Percentiles rank a stretch among this genome's conserved stretches.
Evolutionary conservation across 2,797 vertebrate species (phyloP).

Genomic region (Poecilia picta): DNA sequence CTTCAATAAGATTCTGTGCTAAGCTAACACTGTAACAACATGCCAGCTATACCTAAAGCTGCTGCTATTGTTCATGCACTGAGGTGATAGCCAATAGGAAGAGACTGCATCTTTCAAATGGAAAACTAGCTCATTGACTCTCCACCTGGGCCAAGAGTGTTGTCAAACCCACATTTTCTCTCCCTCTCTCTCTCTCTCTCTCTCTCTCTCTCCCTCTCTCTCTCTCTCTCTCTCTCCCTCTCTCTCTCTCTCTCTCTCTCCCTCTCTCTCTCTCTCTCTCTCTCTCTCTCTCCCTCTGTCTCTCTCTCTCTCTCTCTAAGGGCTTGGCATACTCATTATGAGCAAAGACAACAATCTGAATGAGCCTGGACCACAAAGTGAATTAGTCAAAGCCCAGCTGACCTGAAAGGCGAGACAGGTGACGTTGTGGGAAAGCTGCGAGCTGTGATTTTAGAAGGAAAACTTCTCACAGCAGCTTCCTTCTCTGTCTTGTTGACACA

Average conservation of each 20-base stretch:
- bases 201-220: background rate
- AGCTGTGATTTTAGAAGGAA: slow-evolving; percentile 30
- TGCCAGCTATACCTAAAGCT: slow-evolving; percentile 20
- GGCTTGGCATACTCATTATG: slow-evolving; percentile 37
- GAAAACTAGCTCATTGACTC: slow-evolving; percentile 41
- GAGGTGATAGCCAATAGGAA: slow-evolving; percentile 47
- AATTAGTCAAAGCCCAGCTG: slow-evolving; percentile 28
- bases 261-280: background rate
- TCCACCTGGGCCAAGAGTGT: slow-evolving; percentile 26
- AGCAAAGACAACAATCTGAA: slow-evolving; percentile 46
- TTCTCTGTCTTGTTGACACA: slow-evolving; percentile 68
- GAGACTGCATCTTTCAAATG: slow-evolving; percentile 62
- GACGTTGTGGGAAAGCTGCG: background rate
- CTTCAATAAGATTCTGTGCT: slow-evolving; percentile 22
- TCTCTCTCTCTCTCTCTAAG: slow-evolving; percentile 7
- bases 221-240: background rate
- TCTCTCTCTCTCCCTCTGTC: background rate
- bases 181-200: background rate
- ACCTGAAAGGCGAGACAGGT: slow-evolving; percentile 30
- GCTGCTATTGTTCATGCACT: slow-evolving; percentile 34
- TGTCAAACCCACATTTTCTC: slow-evolving; percentile 4
- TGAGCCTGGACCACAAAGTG: slow-evolving; percentile 21
- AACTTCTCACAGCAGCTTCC: slow-evolving; percentile 31
- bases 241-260: background rate
- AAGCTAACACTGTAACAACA: slow-evolving; percentile 29